Conservation (phyloP, 1,140 invertebrate genomes). For the Drosophila nikananu region DNA sequence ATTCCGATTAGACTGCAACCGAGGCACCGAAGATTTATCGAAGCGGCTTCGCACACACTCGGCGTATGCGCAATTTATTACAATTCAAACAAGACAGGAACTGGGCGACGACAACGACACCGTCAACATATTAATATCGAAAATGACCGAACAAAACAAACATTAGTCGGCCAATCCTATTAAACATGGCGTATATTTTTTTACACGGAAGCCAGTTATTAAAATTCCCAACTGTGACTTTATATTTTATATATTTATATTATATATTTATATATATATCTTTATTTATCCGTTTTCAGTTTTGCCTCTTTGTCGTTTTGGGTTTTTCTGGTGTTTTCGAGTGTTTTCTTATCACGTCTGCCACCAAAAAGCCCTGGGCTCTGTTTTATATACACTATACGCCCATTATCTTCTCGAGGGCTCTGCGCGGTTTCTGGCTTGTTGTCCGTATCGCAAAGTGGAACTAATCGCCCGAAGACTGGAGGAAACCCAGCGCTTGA, state of each 20-base stretch:
- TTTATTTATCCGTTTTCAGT: constrained; percentile 18
- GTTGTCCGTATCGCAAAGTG: constrained; percentile 22
- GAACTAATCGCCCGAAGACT: constrained; percentile 24
- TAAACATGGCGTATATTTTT: neutral
- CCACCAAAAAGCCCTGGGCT: constrained; percentile 17
- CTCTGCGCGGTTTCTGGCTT: constrained; percentile 13
- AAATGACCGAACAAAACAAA: constrained; percentile 28
- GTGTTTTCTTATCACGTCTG: constrained; percentile 30
- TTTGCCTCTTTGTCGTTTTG: constrained; percentile 9
- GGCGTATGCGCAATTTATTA: constrained; percentile 64
- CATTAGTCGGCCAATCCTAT: constrained; percentile 11
- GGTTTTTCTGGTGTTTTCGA: constrained; percentile 18
- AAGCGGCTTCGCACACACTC: constrained; percentile 38
- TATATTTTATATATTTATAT: constrained; percentile 8
- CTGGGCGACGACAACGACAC: constrained; percentile 9
- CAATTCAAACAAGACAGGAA: constrained; percentile 25
- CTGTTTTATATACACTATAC: neutral
- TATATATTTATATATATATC: neutral
- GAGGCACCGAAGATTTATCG: constrained; percentile 48
- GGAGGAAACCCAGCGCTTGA: constrained; percentile 20
- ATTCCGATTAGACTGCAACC: constrained; percentile 8
- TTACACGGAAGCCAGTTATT: constrained; percentile 19
- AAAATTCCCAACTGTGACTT: neutral
- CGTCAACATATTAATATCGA: constrained; percentile 35
- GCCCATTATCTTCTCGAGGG: constrained; percentile 26